Conservation (phyloP, 2,888 invertebrate species). For the Platycheirus albimanus region DNA sequence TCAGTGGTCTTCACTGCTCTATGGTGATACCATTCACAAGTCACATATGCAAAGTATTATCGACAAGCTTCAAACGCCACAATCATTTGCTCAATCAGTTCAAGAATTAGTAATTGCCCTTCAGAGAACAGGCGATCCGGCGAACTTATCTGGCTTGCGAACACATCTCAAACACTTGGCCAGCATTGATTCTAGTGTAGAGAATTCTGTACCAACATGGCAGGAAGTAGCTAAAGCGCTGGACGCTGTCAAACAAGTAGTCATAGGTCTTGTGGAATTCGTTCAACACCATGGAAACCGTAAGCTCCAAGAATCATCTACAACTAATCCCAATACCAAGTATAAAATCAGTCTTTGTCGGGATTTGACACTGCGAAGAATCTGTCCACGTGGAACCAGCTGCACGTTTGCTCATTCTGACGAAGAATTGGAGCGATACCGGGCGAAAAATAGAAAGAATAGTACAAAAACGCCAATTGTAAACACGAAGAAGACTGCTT, state of each 20-base stretch:
- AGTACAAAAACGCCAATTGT: constrained; percentile 77
- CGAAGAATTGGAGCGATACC: constrained; percentile 92
- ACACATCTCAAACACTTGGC: constrained; percentile 93
- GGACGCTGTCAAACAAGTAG: constrained; percentile 88
- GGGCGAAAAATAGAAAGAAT: constrained; percentile 87
- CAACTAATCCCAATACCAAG: constrained; percentile 86
- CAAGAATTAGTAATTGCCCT: constrained; percentile 95
- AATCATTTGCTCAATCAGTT: constrained; percentile 95
- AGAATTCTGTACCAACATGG: constrained; percentile 86
- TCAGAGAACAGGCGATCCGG: constrained; percentile 93
- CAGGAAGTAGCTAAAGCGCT: constrained; percentile 86
- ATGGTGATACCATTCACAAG: constrained; percentile 97
- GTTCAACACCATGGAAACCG: constrained; percentile 89
- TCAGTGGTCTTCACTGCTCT: constrained; percentile 98
- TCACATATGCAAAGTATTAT: constrained; percentile 98
- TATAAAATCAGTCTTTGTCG: constrained; percentile 96
- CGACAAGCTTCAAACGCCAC: constrained; percentile 96
- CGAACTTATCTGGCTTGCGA: constrained; percentile 89
- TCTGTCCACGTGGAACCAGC: constrained; percentile 92
- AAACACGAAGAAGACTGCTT: constrained; percentile 76
- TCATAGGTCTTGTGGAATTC: constrained; percentile 90
- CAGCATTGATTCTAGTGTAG: constrained; percentile 92
- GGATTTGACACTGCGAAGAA: constrained; percentile 90
- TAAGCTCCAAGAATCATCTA: constrained; percentile 85
- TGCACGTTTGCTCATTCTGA: constrained; percentile 97